Evolutionary conservation across 2,888 invertebrate genomes (phyloP), one percentile per base, ranked within the genome.

Genomic region (Diaphora mendica): DNA sequence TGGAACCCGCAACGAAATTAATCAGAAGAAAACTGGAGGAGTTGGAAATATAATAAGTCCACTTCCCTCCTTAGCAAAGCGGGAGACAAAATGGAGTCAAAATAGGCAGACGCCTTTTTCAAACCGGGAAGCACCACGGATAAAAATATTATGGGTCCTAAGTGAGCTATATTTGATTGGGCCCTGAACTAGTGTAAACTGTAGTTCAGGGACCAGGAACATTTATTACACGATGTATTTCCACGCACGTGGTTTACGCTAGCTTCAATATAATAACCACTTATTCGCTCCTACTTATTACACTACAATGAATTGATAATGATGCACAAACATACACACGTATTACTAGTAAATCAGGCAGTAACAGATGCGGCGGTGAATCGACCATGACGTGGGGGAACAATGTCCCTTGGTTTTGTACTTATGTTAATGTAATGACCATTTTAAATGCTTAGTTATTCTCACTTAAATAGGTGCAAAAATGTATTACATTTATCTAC

Each of bases 321-420:
- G 20, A 33, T 39, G 62, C 44, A 51, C 68, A 72, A 72, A 72
- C 51, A 72, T 64, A 72, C 39, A 69, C 44, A 26, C 35, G 65
- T 59, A 55, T 73, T 64, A 65, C 68, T 51, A 68, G 62, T 73
- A 73, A 73, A 73, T 73, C 70, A 73, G 70, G 62, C 70, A 30
- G 62, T 42, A 73, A 73, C 73, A 73, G 73, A 73, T 73, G 73
- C 35, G 55, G 0, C 44, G 39, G n/a, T 66, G 48, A 70, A 73
- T 70, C 59, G 70, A 70, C 59, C 73, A 70, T 73, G 66, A 70
- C 66, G 73, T 59, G 73, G 69, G 69, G 73, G 64, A 55, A 55
- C 68, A 72, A 55, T 59, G 33, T 15, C 66, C 39, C 59, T 35
- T 23, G 44, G 42, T 11, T 33, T 44, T 33, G 59, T 67, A n/a